Conservation (phyloP, 2,113 vertebrate genomes). For the Pitta sordida region DNA sequence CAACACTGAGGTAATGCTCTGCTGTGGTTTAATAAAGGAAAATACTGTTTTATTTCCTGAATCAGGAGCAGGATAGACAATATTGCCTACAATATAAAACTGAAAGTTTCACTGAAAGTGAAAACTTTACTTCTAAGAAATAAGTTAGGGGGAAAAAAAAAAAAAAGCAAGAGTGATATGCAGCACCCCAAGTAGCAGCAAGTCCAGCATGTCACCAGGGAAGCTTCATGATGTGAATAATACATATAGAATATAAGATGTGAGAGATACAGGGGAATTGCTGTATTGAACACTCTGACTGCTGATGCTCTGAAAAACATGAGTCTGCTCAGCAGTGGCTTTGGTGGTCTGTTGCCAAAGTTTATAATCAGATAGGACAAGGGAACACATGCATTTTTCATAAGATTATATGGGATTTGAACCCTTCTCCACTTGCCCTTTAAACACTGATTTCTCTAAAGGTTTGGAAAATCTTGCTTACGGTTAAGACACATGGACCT, state of each 20-base stretch:
- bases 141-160: no score
- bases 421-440: not conserved
- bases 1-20: not conserved
- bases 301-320: not conserved
- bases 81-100: not conserved
- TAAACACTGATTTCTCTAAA: not conserved
- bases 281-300: not conserved
- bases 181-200: not conserved
- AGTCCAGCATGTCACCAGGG: not conserved
- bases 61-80: not conserved
- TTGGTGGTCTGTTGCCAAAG: not conserved
- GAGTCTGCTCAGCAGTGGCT: not conserved
- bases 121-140: not conserved
- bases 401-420: not conserved
- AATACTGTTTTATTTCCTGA: not conserved
- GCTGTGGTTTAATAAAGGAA: not conserved
- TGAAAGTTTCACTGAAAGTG: no score
- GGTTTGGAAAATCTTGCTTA: not conserved
- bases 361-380: not conserved
- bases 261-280: not conserved
- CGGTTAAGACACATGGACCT: not conserved
- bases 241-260: not conserved
- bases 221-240: conserved; percentile 11
- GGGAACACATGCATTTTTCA: not conserved
- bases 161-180: not conserved